Evolutionary conservation across 2,888 invertebrate species (phyloP).

Genomic region (Melieria crassipennis): DNA sequence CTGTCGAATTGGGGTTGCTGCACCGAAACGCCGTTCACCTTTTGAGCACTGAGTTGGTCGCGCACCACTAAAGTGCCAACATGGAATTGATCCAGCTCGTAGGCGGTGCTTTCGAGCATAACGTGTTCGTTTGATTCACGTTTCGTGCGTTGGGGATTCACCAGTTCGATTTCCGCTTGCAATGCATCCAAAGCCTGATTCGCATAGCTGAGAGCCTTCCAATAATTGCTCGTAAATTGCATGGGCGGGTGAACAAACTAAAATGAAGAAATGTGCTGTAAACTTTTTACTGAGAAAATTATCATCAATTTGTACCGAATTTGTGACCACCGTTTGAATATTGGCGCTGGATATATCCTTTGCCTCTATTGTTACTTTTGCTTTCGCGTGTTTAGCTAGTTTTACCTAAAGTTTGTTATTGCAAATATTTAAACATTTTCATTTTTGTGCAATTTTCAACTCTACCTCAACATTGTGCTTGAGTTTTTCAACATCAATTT

Average conservation of each 20-base stretch:
- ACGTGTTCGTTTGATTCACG: constrained; percentile 31
- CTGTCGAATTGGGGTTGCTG: constrained; percentile 51
- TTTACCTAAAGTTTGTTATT: constrained; percentile 44
- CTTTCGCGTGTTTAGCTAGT: constrained; percentile 31
- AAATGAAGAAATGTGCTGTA: not conserved
- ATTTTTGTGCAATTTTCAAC: not conserved
- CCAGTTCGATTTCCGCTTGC: constrained; percentile 2
- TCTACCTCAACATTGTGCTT: constrained; percentile 45
- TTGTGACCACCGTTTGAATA: constrained; percentile 51
- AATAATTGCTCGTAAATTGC: constrained; percentile 53
- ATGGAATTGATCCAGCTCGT: constrained; percentile 46
- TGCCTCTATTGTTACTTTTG: constrained; percentile 27
- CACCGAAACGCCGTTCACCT: constrained; percentile 52
- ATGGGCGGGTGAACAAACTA: constrained; percentile 50
- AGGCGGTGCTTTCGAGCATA: constrained; percentile 33
- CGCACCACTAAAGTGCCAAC: constrained; percentile 55
- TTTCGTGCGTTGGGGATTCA: constrained; percentile 30
- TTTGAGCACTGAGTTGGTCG: constrained; percentile 46
- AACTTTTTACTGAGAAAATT: not conserved
- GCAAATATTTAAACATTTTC: not conserved
- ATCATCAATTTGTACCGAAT: constrained; percentile 46
- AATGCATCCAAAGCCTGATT: constrained; percentile 53
- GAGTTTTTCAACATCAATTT: constrained; percentile 50
- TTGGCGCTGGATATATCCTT: constrained; percentile 42
- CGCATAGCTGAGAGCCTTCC: constrained; percentile 56